Conservation (phyloP, 2,888 invertebrate species). For the Hymenopus coronatus region DNA sequence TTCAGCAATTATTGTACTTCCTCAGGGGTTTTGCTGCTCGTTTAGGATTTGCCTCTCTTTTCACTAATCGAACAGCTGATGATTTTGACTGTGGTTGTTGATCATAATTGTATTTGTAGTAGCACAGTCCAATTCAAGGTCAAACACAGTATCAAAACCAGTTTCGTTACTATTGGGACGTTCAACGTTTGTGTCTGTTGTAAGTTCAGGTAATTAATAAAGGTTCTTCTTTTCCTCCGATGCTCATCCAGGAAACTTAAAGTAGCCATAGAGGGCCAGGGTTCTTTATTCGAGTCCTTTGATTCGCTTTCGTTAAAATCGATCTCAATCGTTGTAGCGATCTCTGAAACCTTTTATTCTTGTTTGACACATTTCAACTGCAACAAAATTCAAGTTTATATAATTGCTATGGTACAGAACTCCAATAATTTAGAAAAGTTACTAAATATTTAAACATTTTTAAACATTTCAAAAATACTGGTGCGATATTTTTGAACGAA, state of each 20-base stretch:
- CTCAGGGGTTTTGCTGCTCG: background rate
- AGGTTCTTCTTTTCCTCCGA: background rate
- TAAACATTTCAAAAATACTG: too few relatives aligned
- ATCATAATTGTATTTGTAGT: background rate
- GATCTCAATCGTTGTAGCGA: background rate
- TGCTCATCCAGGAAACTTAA: background rate
- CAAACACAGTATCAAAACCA: background rate
- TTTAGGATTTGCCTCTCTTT: background rate
- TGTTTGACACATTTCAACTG: too few relatives aligned
- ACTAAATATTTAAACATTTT: too few relatives aligned
- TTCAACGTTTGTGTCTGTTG: background rate
- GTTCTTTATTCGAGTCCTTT: background rate
- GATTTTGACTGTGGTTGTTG: background rate
- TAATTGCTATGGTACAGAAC: too few relatives aligned
- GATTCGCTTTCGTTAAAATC: background rate
- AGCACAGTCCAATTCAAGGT: background rate
- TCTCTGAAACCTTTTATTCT: too few relatives aligned
- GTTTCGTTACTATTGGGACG: background rate
- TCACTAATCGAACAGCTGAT: background rate
- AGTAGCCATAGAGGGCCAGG: background rate
- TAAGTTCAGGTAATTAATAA: background rate
- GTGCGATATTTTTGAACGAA: too few relatives aligned
- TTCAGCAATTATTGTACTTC: background rate
- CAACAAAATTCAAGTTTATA: too few relatives aligned
- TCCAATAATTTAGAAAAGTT: too few relatives aligned